Percentiles rank a stretch among this genome's conserved stretches.
phyloP scores from a whole-genome alignment of 2,113 vertebrate genomes.

The Phoxinus phoxinus region DNA sequence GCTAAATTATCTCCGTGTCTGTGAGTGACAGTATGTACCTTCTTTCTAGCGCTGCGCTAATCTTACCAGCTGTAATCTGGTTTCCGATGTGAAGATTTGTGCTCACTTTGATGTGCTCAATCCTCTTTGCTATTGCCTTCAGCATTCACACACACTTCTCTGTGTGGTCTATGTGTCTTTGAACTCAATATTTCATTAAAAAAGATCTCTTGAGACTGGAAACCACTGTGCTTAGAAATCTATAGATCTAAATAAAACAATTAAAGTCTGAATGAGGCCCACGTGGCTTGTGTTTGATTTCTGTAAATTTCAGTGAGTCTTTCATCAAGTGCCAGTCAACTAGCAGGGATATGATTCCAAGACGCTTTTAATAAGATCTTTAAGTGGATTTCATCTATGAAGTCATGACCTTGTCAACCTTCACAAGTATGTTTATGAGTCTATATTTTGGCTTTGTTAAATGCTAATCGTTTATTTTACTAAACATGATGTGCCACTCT shows the following conservation, averaged over 20 bases:
- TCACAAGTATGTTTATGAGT: background rate
- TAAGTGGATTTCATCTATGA: slow-evolving; percentile 31
- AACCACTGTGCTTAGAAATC: slow-evolving; percentile 58
- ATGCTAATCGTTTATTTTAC: background rate
- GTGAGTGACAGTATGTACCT: slow-evolving; percentile 35
- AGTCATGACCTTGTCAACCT: slow-evolving; percentile 21
- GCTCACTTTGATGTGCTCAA: slow-evolving; percentile 58
- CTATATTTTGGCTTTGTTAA: slow-evolving; percentile 10
- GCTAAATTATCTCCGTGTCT: slow-evolving; percentile 20
- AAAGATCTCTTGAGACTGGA: slow-evolving; percentile 55
- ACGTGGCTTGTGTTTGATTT: slow-evolving; percentile 28
- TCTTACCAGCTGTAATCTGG: slow-evolving; percentile 56
- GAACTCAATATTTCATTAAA: slow-evolving; percentile 68
- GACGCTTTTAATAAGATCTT: slow-evolving; percentile 36
- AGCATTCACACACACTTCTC: slow-evolving; percentile 45
- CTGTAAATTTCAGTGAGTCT: slow-evolving; percentile 36
- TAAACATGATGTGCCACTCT: background rate
- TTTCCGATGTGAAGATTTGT: slow-evolving; percentile 58
- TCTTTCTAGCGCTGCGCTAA: slow-evolving; percentile 40
- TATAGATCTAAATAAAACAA: slow-evolving; percentile 68
- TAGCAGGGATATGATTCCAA: slow-evolving; percentile 43
- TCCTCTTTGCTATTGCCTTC: slow-evolving; percentile 43
- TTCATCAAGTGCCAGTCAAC: slow-evolving; percentile 47
- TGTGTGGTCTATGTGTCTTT: slow-evolving; percentile 61
- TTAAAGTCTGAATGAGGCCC: slow-evolving; percentile 60